Conservation (phyloP, 2,797 vertebrate genomes). For the Uromys caudimaculatus region DNA sequence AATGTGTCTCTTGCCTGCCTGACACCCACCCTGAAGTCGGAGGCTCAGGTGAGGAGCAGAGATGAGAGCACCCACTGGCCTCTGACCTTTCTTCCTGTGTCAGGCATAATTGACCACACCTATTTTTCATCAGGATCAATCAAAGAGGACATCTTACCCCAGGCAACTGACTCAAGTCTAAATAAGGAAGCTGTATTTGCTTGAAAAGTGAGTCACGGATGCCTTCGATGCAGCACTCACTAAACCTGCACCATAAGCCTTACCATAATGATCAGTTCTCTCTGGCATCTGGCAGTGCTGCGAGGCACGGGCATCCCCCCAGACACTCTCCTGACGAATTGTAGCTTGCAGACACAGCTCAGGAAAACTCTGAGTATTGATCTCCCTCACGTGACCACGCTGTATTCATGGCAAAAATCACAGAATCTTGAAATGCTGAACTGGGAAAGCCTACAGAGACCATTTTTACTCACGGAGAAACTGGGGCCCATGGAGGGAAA, state of each 20-base stretch:
- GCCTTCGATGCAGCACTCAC: constrained; percentile 7
- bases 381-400: not conserved
- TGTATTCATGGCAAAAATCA: not conserved
- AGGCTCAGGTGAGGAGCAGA: not conserved
- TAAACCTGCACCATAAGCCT: constrained; percentile 80
- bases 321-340: constrained; percentile 65
- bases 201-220: constrained; percentile 62
- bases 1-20: not conserved
- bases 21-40: not conserved
- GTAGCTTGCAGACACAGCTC: constrained; percentile 16
- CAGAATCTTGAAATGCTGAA: not conserved
- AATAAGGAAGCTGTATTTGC: constrained; percentile 63
- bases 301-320: not conserved
- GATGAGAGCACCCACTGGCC: not conserved
- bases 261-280: constrained; percentile 75
- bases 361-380: constrained; percentile 63
- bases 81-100: not conserved
- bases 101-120: not conserved
- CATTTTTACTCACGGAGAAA: constrained; percentile 27
- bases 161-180: constrained; percentile 57
- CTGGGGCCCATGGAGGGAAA: constrained; percentile 28
- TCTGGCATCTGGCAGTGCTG: constrained; percentile 50
- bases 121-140: constrained; percentile 57
- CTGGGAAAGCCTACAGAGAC: not conserved
- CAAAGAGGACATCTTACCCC: constrained; percentile 57